phyloP scores from a whole-genome alignment of 2,797 vertebrate species.

The Chelidonichthys spinosus region DNA sequence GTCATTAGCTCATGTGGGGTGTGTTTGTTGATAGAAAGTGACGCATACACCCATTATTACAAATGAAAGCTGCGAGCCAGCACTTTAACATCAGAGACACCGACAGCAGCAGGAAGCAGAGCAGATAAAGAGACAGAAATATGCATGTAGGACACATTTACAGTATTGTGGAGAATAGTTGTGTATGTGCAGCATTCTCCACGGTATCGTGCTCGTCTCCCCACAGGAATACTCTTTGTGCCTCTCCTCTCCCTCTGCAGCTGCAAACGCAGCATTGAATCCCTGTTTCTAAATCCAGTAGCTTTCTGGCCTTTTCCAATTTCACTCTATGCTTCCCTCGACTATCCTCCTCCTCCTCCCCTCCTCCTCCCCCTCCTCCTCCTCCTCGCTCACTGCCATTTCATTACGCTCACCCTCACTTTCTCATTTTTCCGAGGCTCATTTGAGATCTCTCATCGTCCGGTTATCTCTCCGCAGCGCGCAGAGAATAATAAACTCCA shows the following conservation, averaged over 20 bases:
- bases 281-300: constrained; percentile 56
- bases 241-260: constrained; percentile 16
- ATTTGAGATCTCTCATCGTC: constrained; percentile 65
- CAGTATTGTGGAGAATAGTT: constrained; percentile 35
- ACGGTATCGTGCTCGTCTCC: not conserved
- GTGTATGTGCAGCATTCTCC: constrained; percentile 14
- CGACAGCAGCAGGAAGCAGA: constrained; percentile 31
- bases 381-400: constrained; percentile 30
- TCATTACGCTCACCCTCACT: constrained; percentile 45
- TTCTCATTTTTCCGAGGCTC: constrained; percentile 58
- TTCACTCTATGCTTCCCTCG: constrained; percentile 31
- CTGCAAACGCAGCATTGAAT: constrained; percentile 23
- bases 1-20: no score
- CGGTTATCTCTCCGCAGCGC: constrained; percentile 62
- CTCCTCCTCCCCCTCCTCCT: constrained; percentile 5
- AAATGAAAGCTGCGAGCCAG: constrained; percentile 23
- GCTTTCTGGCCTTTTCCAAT: constrained; percentile 44
- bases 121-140: constrained; percentile 23
- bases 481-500: constrained; percentile 52
- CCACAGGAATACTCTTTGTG: constrained; percentile 1
- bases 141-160: not conserved
- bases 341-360: constrained; percentile 6
- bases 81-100: constrained; percentile 21
- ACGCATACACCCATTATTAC: constrained; percentile 25
- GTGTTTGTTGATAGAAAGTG: constrained; percentile 2